Evolutionary conservation across 2,797 vertebrate genomes (phyloP).

Genomic region (Alectoris magna): DNA sequence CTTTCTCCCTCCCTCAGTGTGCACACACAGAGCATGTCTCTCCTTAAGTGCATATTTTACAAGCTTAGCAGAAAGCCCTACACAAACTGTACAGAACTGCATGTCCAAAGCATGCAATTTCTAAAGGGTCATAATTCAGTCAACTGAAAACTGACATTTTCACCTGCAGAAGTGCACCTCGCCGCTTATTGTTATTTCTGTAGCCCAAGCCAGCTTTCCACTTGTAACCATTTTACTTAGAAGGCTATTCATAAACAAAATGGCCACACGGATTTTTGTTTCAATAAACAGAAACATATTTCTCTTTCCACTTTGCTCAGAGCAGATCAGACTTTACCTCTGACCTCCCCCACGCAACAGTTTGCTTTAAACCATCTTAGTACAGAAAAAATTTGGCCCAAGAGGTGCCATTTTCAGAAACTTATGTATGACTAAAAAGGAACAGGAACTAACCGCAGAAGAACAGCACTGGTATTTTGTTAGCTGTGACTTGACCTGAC

Average conservation of each 20-base stretch:
- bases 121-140: constrained; percentile 44
- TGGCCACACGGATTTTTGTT: background rate
- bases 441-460: background rate
- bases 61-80: constrained; percentile 40
- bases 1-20: background rate
- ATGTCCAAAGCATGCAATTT: constrained; percentile 14
- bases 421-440: background rate
- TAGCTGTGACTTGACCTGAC: constrained; percentile 46
- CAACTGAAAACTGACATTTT: constrained; percentile 54
- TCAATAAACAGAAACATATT: background rate
- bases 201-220: background rate
- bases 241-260: background rate
- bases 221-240: background rate
- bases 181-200: background rate
- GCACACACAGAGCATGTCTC: background rate
- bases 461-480: constrained; percentile 13
- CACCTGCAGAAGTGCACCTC: constrained; percentile 1
- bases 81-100: background rate
- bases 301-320: background rate
- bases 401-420: constrained; percentile 22
- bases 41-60: background rate
- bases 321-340: background rate
- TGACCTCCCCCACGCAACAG: background rate
- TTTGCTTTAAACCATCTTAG: background rate
- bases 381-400: background rate